These are phyloP conservation scores for Forbesichthys agassizii DNA, from an alignment of 2,113 vertebrate genomes.

Conservation along the genomic window DNA sequence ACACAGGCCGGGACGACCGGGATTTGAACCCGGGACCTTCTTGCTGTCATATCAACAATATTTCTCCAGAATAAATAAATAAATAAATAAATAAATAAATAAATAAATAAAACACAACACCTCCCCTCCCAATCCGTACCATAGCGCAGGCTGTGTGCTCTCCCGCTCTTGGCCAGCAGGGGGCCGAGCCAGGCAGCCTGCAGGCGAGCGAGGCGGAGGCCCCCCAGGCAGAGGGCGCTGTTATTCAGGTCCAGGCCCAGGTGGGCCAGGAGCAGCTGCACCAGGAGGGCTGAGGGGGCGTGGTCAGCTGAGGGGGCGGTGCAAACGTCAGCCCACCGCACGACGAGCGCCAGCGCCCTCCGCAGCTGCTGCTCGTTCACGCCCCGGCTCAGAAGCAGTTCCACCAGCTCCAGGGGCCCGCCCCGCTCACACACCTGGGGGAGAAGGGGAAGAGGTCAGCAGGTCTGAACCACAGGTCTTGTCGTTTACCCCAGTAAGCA, in stretches of 20 bases:
- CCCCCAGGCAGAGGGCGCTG: slow-evolving; percentile 89
- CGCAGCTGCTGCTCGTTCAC: slow-evolving; percentile 88
- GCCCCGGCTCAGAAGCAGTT: slow-evolving; percentile 83
- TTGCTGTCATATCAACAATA: neutral
- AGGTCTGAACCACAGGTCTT: no score
- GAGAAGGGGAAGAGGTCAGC: neutral
- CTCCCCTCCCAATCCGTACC: slow-evolving; percentile 59
- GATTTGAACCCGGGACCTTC: neutral
- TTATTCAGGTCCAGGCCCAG: slow-evolving; percentile 88
- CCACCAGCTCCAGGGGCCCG: slow-evolving; percentile 84
- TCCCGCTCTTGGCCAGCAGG: slow-evolving; percentile 81
- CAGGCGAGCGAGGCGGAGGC: slow-evolving; percentile 86
- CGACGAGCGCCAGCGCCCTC: slow-evolving; percentile 81
- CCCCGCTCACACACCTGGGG: slow-evolving; percentile 84
- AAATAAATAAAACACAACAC: neutral
- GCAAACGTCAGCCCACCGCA: slow-evolving; percentile 78
- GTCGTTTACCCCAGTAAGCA: no score
- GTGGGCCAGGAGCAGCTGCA: slow-evolving; percentile 82
- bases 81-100: neutral
- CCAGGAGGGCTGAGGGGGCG: slow-evolving; percentile 62
- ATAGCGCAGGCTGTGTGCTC: slow-evolving; percentile 62
- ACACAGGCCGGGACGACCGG: no score
- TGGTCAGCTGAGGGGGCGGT: no score
- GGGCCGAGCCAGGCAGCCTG: slow-evolving; percentile 88
- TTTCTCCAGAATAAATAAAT: neutral